These are phyloP conservation scores for Andrena cerasifolii DNA, from an alignment of 1,140 invertebrate genomes.

Conservation along the genomic window DNA sequence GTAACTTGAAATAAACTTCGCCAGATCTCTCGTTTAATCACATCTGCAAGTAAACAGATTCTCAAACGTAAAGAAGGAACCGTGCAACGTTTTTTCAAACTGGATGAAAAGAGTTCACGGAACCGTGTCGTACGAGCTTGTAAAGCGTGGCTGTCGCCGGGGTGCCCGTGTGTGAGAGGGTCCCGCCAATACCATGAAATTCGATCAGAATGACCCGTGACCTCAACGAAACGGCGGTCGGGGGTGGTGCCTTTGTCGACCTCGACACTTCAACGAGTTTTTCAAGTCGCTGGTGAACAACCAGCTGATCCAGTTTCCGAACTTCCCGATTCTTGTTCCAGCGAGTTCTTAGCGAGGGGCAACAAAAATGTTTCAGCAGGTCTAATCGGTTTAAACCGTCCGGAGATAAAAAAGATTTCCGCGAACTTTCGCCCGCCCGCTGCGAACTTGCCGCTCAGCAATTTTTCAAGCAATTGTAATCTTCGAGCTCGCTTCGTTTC, in stretches of 20 bases:
- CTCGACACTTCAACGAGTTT: slow-evolving; percentile 62
- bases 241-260: slow-evolving; percentile 51
- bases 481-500: neutral
- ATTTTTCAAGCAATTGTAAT: slow-evolving; percentile 6
- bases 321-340: slow-evolving; percentile 38
- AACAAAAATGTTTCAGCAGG: slow-evolving; percentile 49
- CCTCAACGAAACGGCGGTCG: slow-evolving; percentile 44
- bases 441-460: neutral
- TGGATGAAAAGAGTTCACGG: neutral
- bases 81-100: too few species aligned
- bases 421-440: slow-evolving; percentile 24
- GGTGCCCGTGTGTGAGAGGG: too few species aligned
- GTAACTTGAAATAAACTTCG: too few species aligned
- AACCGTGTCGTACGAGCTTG: too few species aligned
- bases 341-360: neutral
- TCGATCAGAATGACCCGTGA: slow-evolving; percentile 50
- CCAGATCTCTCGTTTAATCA: too few species aligned
- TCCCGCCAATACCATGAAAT: slow-evolving; percentile 26
- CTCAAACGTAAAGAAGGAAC: too few species aligned
- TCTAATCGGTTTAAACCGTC: slow-evolving; percentile 55
- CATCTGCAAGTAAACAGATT: too few species aligned
- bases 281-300: slow-evolving; percentile 58
- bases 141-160: too few species aligned
- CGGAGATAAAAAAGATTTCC: slow-evolving; percentile 36
- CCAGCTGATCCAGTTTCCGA: slow-evolving; percentile 60